Base-by-base conservation (phyloP, 2,113 vertebrate species). In the Zosterops borbonicus region DNA sequence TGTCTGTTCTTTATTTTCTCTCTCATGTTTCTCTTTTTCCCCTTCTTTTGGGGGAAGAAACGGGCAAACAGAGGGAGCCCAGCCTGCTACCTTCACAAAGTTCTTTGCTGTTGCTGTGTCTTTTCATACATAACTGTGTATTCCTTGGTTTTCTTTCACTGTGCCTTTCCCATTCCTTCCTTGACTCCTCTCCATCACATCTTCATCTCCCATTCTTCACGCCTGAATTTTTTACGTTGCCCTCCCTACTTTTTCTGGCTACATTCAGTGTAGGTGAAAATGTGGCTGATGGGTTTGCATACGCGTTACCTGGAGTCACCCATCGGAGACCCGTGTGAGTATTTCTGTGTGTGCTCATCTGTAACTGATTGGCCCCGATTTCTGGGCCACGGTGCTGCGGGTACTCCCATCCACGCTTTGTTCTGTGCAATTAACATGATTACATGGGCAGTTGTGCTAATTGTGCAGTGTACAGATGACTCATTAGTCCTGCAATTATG, bases 401-500 rank as follows among this genome's bases (percentile, higher is more conserved):
- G 16, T 71, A 1, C 64, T 92, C 64, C 87, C 82, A 55, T 85
- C 82, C 75, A 25, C 4, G 60, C 83, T 95, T 88, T 75, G 80
- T 78, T 87, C 52, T 23, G n/a, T 64, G 83, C 90, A 87, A 93
- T 93, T 89, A 89, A 39, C 33, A 0, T 75, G 83, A 86, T 94
- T 86, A 75, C 92, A 64, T 5, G 37, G 75, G 71, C 79, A 75
- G 88, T 88, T 67, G 64, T 65, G 90, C 71, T 93, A 94, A 92
- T 90, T 93, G 82, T 56, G 87, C 81, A 11, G 50, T 4, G 6
- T 63, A 69, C 39, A 75, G 73, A 60, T 92, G 85, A 93, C 92
- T 95, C 76, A 64, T 96, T 95, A 87, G 83, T 82, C 50, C 86
- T 76, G 73, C 90, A 90, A 75, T 94, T 81, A 90, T 19, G 23